Conservation (phyloP, 2,113 vertebrate species). For the Xenopus borealis region DNA sequence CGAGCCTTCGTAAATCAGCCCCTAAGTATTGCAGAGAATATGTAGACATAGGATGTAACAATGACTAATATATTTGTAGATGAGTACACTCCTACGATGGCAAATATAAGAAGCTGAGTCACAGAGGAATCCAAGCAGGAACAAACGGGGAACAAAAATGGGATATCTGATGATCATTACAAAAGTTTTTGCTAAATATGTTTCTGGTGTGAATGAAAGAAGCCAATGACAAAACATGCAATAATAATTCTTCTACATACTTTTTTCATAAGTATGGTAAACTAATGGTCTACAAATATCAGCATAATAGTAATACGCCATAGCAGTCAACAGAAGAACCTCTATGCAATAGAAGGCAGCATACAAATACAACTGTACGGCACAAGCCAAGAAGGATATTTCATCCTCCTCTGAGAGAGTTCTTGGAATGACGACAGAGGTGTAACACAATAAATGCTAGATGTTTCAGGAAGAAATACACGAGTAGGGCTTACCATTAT, state of each 20-base stretch:
- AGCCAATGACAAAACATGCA: neutral
- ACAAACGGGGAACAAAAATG: constrained; percentile 6
- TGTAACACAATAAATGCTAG: constrained; percentile 4
- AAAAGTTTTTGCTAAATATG: neutral
- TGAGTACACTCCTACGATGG: neutral
- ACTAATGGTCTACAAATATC: constrained; percentile 9
- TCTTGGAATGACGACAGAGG: constrained; percentile 11
- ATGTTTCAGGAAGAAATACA: constrained; percentile 22
- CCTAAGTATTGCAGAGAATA: constrained; percentile 12
- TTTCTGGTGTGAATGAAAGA: neutral
- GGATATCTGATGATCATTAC: neutral
- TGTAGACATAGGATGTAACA: constrained; percentile 1
- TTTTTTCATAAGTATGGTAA: neutral
- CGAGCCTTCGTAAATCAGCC: no score
- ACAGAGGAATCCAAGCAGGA: constrained; percentile 9
- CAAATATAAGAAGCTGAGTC: constrained; percentile 4
- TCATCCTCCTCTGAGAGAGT: neutral
- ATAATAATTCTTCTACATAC: neutral
- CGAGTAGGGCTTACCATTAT: neutral
- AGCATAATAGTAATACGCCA: constrained; percentile 26
- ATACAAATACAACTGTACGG: constrained; percentile 17
- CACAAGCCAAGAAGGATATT: constrained; percentile 4
- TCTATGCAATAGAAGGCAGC: constrained; percentile 1
- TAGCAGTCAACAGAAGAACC: constrained; percentile 5
- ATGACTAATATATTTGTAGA: neutral